phyloP scores from a whole-genome alignment of 92 coral and sea anemone genomes.

The Phymanthus crucifer region DNA sequence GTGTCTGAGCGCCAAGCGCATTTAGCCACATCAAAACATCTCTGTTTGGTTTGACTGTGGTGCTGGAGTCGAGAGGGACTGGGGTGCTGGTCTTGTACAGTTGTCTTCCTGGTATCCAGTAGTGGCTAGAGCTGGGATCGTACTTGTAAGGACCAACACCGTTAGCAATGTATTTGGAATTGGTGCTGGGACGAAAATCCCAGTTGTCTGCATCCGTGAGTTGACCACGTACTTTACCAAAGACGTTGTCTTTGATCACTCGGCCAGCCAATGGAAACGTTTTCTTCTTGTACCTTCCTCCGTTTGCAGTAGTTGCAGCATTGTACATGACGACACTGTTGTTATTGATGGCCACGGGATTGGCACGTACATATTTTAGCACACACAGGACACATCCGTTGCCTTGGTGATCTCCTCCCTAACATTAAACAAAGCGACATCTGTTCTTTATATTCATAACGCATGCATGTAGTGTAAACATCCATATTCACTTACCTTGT shows the following conservation, averaged over 20 bases:
- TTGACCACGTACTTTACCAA: slow-evolving; percentile 51
- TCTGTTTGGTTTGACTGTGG: slow-evolving; percentile 38
- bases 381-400: slow-evolving; percentile 65
- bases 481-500: slow-evolving; percentile 14
- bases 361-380: slow-evolving; percentile 44
- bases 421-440: not conserved
- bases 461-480: no score
- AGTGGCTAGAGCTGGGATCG: slow-evolving; percentile 29
- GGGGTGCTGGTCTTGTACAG: slow-evolving; percentile 65
- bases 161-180: slow-evolving; percentile 48
- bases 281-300: slow-evolving; percentile 50
- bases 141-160: slow-evolving; percentile 65
- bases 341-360: slow-evolving; percentile 52
- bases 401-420: slow-evolving; percentile 45
- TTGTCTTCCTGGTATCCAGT: slow-evolving; percentile 79
- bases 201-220: slow-evolving; percentile 68
- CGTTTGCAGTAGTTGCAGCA: slow-evolving; percentile 68
- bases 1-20: slow-evolving; percentile 57
- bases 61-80: slow-evolving; percentile 56
- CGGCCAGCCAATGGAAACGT: slow-evolving; percentile 59
- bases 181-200: slow-evolving; percentile 65
- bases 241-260: slow-evolving; percentile 37
- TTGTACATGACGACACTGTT: slow-evolving; percentile 49
- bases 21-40: slow-evolving; percentile 78
- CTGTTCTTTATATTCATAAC: not conserved